Conservation (phyloP, 2,113 vertebrate genomes). For the Lynx canadensis region DNA sequence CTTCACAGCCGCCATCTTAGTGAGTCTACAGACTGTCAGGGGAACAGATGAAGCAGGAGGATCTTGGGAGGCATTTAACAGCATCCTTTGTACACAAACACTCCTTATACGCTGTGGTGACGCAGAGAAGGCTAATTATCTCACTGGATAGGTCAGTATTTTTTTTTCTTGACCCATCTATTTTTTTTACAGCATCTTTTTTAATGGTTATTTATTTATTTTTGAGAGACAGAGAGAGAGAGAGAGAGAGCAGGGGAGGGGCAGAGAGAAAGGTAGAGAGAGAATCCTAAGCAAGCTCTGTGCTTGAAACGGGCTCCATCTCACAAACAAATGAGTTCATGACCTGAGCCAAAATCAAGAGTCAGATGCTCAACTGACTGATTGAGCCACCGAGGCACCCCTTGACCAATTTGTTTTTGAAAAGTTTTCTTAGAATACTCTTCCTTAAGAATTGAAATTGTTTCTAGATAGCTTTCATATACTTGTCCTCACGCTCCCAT, state of each 20-base stretch:
- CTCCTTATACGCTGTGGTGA: neutral
- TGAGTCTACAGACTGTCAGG: neutral
- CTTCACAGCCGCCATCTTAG: neutral
- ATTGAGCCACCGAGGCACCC: too few relatives aligned
- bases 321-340: too few relatives aligned
- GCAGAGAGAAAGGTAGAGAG: too few relatives aligned
- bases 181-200: neutral
- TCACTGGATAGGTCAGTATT: neutral
- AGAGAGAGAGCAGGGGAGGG: too few relatives aligned
- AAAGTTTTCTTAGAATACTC: neutral
- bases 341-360: too few relatives aligned
- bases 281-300: too few relatives aligned
- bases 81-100: accelerated
- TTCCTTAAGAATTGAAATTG: slow-evolving; percentile 14
- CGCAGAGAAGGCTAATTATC: neutral
- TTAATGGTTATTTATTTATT: too few relatives aligned
- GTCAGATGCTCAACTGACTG: too few relatives aligned
- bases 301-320: too few relatives aligned
- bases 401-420: neutral
- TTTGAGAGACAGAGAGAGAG: too few relatives aligned
- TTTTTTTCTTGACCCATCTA: neutral
- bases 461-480: neutral
- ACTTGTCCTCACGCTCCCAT: neutral
- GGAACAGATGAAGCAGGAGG: too few relatives aligned
- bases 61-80: neutral